phyloP scores from a whole-genome alignment of 2,113 vertebrate species.

The Abramis brama region DNA sequence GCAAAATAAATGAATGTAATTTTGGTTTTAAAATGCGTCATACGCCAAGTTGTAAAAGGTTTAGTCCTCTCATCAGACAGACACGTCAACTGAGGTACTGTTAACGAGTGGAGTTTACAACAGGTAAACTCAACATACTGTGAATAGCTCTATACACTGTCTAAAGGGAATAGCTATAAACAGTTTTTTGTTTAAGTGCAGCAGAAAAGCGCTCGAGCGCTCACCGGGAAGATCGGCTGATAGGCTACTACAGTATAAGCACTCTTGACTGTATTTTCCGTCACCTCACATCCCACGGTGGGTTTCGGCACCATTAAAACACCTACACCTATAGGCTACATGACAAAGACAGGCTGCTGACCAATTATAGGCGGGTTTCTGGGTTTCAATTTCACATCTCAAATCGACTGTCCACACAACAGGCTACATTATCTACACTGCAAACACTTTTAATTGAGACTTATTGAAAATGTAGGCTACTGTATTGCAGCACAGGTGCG shows the following conservation, averaged over 20 bases:
- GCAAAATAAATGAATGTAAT: constrained; percentile 5
- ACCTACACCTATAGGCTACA: neutral
- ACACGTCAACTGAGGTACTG: neutral
- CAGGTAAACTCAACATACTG: neutral
- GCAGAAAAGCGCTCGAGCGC: neutral
- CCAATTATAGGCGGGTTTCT: neutral
- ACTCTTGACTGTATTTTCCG: neutral
- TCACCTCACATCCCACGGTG: neutral
- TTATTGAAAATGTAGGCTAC: neutral
- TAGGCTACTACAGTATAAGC: constrained; percentile 10
- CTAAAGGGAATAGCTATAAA: constrained; percentile 3
- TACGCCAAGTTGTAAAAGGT: neutral
- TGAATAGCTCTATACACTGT: neutral
- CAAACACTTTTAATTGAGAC: neutral
- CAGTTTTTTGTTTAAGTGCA: neutral
- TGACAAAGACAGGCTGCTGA: constrained; percentile 1
- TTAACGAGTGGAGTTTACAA: neutral
- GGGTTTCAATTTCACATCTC: neutral
- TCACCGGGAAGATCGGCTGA: neutral
- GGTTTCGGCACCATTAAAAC: constrained; percentile 12
- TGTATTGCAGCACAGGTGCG: constrained; percentile 34
- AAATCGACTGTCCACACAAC: neutral
- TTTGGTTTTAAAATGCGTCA: constrained; percentile 43
- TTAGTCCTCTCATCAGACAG: constrained; percentile 2
- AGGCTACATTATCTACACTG: neutral